A percentile compares a stretch with the other conserved stretches of the same genome.
phyloP scores from a whole-genome alignment of 2,888 invertebrate species.

The Agonopterix arenella region DNA sequence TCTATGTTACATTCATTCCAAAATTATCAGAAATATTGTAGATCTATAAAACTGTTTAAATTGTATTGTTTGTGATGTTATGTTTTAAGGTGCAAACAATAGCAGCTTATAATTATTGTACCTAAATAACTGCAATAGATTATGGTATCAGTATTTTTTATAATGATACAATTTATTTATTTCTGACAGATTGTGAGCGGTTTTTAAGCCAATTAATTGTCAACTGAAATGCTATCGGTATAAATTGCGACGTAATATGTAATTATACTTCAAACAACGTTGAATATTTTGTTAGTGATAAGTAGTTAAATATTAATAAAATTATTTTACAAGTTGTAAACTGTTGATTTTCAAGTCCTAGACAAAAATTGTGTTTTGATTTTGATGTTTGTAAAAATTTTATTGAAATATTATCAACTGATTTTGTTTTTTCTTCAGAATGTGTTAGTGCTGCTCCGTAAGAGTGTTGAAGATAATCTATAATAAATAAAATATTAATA shows the following conservation, averaged over 20 bases:
- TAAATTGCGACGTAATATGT: too few relatives aligned
- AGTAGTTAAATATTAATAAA: neutral
- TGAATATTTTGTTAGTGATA: neutral
- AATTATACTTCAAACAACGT: too few relatives aligned
- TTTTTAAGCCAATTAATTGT: too few relatives aligned
- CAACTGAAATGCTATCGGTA: too few relatives aligned
- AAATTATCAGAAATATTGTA: neutral
- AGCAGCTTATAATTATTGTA: too few relatives aligned
- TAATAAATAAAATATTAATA: slow-evolving; percentile 23
- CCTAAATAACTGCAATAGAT: too few relatives aligned
- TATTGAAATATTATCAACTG: neutral
- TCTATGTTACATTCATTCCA: neutral
- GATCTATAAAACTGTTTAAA: neutral
- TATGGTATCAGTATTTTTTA: too few relatives aligned
- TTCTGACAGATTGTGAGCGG: too few relatives aligned
- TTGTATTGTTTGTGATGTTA: too few relatives aligned
- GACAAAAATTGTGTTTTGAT: slow-evolving; percentile 16
- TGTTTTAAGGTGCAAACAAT: too few relatives aligned
- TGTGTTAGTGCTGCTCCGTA: slow-evolving; percentile 42
- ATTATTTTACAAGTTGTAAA: slow-evolving; percentile 7
- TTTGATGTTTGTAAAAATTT: slow-evolving; percentile 16
- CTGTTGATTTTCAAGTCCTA: slow-evolving; percentile 23
- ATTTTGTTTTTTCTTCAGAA: slow-evolving; percentile 19
- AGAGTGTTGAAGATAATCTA: slow-evolving; percentile 42
- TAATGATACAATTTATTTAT: too few relatives aligned